Evolutionary conservation across 2,888 invertebrate genomes (phyloP).

Genomic region (Druceiella hillmani): DNA sequence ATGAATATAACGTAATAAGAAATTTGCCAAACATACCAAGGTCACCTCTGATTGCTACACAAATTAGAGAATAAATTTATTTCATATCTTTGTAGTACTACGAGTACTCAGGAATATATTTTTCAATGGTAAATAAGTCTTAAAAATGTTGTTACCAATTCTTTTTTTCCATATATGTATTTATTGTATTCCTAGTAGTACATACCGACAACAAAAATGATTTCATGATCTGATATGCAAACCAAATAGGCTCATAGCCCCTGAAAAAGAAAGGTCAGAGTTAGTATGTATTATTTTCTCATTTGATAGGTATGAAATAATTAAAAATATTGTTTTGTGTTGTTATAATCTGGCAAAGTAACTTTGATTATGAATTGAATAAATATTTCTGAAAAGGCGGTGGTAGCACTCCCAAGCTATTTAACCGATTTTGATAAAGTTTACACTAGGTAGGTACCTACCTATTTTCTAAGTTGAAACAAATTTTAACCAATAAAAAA

Average conservation of each 20-base stretch:
- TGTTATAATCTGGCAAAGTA: too few species aligned
- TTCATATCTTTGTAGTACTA: constrained; percentile 21
- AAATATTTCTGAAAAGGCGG: constrained; percentile 7
- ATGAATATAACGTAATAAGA: constrained; percentile 18
- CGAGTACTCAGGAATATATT: constrained; percentile 9
- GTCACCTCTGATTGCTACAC: constrained; percentile 19
- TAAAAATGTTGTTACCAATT: constrained; percentile 3
- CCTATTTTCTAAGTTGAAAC: too few species aligned
- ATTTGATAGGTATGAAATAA: too few species aligned
- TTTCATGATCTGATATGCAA: constrained; percentile 22
- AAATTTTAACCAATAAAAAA: too few species aligned
- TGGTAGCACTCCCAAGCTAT: background rate
- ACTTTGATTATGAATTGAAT: too few species aligned
- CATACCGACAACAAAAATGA: constrained; percentile 20
- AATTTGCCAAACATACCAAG: constrained; percentile 18
- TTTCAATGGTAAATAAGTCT: background rate
- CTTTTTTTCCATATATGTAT: too few species aligned
- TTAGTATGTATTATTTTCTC: too few species aligned
- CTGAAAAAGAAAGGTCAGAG: constrained; percentile 15
- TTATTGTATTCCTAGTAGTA: constrained; percentile 13
- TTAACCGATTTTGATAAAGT: constrained; percentile 17
- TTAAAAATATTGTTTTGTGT: too few species aligned
- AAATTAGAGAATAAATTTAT: constrained; percentile 23
- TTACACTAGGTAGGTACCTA: too few species aligned
- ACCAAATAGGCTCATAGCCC: constrained; percentile 19